Conservation (phyloP, 2,113 vertebrate species). For the Thymallus thymallus region DNA sequence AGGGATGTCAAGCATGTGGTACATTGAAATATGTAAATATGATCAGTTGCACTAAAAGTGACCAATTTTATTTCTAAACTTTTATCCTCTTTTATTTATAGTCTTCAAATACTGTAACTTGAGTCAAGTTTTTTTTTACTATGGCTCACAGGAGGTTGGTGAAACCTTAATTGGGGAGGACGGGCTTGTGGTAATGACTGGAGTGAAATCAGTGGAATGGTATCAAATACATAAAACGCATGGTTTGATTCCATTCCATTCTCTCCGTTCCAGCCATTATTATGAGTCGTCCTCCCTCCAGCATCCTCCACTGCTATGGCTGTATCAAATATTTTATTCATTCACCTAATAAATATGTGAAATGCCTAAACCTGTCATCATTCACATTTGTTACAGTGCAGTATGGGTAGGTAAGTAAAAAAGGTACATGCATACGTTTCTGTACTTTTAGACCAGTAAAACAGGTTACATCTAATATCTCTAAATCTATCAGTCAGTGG, state of each 20-base stretch:
- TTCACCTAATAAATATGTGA: constrained; percentile 60
- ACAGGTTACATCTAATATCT: background rate
- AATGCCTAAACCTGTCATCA: constrained; percentile 21
- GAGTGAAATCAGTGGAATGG: too few species aligned
- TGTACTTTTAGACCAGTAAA: background rate
- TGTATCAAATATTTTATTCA: constrained; percentile 36
- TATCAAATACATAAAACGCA: too few species aligned
- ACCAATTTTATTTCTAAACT: background rate
- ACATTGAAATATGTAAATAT: constrained; percentile 23
- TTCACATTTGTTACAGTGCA: constrained; percentile 2
- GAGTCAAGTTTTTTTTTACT: too few species aligned
- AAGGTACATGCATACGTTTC: background rate
- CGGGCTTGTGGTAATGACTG: too few species aligned
- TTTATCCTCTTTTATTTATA: constrained; percentile 18
- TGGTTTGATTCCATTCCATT: too few species aligned
- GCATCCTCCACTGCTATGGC: background rate
- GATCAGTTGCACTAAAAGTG: constrained; percentile 22
- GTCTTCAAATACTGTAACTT: background rate
- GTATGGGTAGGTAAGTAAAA: constrained; percentile 3
- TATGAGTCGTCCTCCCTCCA: too few species aligned
- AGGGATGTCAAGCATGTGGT: background rate
- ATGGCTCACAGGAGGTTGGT: too few species aligned
- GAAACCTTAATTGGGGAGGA: too few species aligned
- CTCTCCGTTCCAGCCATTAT: too few species aligned
- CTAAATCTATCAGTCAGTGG: background rate